Conservation (phyloP, 2,797 vertebrate species). For the Neostethus bicornis region DNA sequence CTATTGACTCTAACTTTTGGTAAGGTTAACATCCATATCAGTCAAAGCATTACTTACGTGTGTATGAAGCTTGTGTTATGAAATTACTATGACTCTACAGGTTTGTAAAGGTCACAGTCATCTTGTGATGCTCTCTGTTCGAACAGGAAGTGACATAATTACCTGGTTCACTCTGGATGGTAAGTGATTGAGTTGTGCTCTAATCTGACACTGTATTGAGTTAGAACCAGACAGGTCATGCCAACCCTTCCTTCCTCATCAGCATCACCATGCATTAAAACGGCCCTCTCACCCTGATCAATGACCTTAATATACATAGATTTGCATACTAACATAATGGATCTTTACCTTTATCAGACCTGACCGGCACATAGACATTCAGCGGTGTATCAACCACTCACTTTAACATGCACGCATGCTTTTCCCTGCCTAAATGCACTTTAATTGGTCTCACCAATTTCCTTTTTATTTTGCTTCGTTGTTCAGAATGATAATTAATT, state of each 20-base stretch:
- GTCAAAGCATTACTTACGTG: constrained; percentile 4
- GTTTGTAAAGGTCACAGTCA: constrained; percentile 59
- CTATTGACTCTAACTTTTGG: not conserved
- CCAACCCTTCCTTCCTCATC: constrained; percentile 79
- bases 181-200: constrained; percentile 81
- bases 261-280: constrained; percentile 72
- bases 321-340: constrained; percentile 81
- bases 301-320: constrained; percentile 80
- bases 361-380: constrained; percentile 59
- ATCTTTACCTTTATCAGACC: constrained; percentile 75
- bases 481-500: no score
- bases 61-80: constrained; percentile 7
- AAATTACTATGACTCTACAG: constrained; percentile 12
- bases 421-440: no score
- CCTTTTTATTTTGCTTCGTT: no score
- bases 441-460: no score
- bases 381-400: constrained; percentile 45
- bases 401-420: constrained; percentile 13
- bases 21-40: not conserved
- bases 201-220: constrained; percentile 84
- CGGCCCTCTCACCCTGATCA: constrained; percentile 69
- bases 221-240: constrained; percentile 80
- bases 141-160: constrained; percentile 66
- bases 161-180: constrained; percentile 66
- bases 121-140: constrained; percentile 47